Conservation (phyloP, 1,140 invertebrate genomes). For the Caerostris extrusa region DNA sequence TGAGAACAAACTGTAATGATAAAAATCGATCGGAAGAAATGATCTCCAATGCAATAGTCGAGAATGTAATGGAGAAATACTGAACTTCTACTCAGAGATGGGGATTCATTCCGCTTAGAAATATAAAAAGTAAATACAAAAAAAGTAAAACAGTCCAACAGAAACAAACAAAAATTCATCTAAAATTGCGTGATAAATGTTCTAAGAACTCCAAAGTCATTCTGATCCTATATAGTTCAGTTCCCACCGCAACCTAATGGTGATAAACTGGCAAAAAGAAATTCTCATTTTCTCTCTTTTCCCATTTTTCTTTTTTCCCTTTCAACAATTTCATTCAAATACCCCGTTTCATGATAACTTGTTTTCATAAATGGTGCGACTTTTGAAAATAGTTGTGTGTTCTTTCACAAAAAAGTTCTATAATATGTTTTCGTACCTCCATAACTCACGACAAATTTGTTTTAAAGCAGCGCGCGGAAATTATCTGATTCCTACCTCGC, state of each 20-base stretch:
- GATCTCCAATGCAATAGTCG: neutral
- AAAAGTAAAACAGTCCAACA: neutral
- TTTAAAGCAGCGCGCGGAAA: neutral
- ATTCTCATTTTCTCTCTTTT: slow-evolving; percentile 10
- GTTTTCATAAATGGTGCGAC: neutral
- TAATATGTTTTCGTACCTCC: neutral
- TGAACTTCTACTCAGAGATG: neutral
- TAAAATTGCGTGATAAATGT: slow-evolving; percentile 41
- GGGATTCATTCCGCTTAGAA: neutral
- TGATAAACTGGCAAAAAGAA: neutral
- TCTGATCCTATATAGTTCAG: neutral
- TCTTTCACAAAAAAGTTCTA: neutral
- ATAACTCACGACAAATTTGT: slow-evolving; percentile 4
- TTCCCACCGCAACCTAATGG: neutral
- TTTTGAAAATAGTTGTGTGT: slow-evolving; percentile 12
- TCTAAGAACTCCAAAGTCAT: neutral
- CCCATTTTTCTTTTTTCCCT: neutral
- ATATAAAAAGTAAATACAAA: neutral
- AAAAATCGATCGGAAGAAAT: no score
- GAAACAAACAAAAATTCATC: neutral
- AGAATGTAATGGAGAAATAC: slow-evolving; percentile 18
- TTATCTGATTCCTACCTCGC: no score
- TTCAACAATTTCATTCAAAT: slow-evolving; percentile 28
- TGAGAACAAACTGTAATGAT: neutral
- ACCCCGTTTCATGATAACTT: slow-evolving; percentile 16